A percentile compares a stretch with the other conserved stretches of the same genome.
phyloP scores from a whole-genome alignment of 2,113 vertebrate genomes.

The Mungos mungo region DNA sequence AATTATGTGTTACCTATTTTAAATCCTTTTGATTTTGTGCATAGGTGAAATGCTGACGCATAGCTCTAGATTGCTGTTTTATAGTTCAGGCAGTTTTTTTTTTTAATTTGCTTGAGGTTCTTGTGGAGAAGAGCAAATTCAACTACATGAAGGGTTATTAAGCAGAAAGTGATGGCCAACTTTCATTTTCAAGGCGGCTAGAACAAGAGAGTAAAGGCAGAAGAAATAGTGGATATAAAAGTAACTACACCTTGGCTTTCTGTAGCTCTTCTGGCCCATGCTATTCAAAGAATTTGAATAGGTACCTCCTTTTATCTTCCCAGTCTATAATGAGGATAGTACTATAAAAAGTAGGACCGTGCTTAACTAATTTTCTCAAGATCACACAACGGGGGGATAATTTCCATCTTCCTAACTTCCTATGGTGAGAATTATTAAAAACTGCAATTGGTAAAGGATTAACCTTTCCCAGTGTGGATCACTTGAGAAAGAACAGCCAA shows the following conservation, averaged over 20 bases:
- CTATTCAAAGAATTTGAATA: conserved; percentile 23
- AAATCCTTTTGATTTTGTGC: conserved; percentile 77
- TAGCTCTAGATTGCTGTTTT: conserved; percentile 66
- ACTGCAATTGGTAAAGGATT: not conserved
- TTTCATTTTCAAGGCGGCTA: conserved; percentile 38
- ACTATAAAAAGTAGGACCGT: not conserved
- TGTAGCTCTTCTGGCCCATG: not conserved
- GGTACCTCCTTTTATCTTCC: conserved; percentile 25
- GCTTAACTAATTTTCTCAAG: conserved; percentile 22
- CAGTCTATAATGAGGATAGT: not conserved
- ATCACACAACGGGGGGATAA: not conserved
- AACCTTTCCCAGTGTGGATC: not conserved
- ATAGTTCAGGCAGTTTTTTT: conserved; percentile 55
- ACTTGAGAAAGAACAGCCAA: conserved; percentile 24
- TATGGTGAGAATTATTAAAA: conserved; percentile 29
- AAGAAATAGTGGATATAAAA: not conserved
- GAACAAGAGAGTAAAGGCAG: not conserved
- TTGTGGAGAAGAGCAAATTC: conserved; percentile 13
- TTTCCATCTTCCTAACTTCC: not conserved
- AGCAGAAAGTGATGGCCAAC: conserved; percentile 14
- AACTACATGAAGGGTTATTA: conserved; percentile 3
- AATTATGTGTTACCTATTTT: conserved; percentile 70
- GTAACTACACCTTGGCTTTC: not conserved
- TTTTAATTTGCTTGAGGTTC: not conserved
- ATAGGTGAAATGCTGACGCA: conserved; percentile 74